Conservation (phyloP, 1,140 invertebrate species). For the Macrocentrus cingulum region DNA sequence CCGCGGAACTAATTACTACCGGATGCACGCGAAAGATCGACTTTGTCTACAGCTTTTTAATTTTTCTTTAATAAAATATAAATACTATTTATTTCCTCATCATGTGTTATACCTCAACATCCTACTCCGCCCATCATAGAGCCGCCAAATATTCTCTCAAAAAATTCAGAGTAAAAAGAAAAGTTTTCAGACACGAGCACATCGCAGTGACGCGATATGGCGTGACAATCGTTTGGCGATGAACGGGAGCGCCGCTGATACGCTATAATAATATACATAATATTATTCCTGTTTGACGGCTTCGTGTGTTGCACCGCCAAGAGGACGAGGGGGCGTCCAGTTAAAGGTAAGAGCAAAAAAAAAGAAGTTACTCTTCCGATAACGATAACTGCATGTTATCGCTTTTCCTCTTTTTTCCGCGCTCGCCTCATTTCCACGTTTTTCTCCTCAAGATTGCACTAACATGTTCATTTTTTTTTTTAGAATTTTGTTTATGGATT, state of each 20-base stretch:
- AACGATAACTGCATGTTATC: slow-evolving; percentile 50
- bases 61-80: background rate
- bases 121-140: too few species aligned
- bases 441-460: slow-evolving; percentile 21
- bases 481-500: too few species aligned
- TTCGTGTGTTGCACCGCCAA: slow-evolving; percentile 28
- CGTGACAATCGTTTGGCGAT: slow-evolving; percentile 31
- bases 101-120: too few species aligned
- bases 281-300: slow-evolving; percentile 45
- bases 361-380: slow-evolving; percentile 42
- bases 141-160: too few species aligned
- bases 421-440: slow-evolving; percentile 18
- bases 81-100: too few species aligned
- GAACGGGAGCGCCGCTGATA: slow-evolving; percentile 38
- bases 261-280: slow-evolving; percentile 23
- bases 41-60: slow-evolving; percentile 20
- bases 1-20: slow-evolving; percentile 30
- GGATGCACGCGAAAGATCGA: slow-evolving; percentile 25
- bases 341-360: slow-evolving; percentile 25
- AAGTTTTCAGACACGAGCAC: too few species aligned
- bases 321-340: slow-evolving; percentile 5
- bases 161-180: too few species aligned
- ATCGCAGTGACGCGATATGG: too few species aligned
- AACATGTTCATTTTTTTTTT: background rate
- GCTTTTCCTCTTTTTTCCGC: slow-evolving; percentile 31